phyloP scores from a whole-genome alignment of 2,888 invertebrate species.

The Linnaemya tessellans region DNA sequence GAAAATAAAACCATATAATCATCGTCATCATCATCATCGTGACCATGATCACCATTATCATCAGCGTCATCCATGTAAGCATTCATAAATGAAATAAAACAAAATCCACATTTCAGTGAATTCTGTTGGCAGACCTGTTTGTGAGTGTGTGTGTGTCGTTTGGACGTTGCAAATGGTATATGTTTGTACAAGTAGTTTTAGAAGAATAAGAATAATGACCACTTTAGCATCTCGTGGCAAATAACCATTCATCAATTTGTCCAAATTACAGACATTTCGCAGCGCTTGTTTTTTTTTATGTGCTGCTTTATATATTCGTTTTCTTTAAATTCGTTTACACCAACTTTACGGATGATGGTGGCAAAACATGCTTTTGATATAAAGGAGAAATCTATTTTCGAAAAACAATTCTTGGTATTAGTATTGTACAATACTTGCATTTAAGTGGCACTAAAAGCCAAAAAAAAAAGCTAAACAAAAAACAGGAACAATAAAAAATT shows the following conservation, averaged over 20 bases:
- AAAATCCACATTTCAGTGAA: slow-evolving; percentile 49
- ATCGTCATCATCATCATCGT: slow-evolving; percentile 41
- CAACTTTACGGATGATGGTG: slow-evolving; percentile 80
- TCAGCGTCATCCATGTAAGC: slow-evolving; percentile 54
- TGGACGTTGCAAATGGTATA: slow-evolving; percentile 2
- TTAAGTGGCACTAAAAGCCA: slow-evolving; percentile 56
- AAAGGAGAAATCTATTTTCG: slow-evolving; percentile 38
- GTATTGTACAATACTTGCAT: slow-evolving; percentile 50
- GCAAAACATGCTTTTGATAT: slow-evolving; percentile 58
- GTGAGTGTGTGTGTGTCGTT: slow-evolving; percentile 1
- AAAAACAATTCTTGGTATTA: slow-evolving; percentile 57
- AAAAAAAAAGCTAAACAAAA: background rate
- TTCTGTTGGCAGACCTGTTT: slow-evolving; percentile 38
- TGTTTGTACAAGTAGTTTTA: slow-evolving; percentile 9
- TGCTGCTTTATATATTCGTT: slow-evolving; percentile 51
- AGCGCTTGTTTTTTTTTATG: slow-evolving; percentile 76
- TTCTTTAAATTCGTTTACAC: slow-evolving; percentile 82
- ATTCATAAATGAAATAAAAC: slow-evolving; percentile 68
- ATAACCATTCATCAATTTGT: slow-evolving; percentile 83
- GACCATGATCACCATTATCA: slow-evolving; percentile 38
- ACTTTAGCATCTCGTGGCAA: slow-evolving; percentile 83
- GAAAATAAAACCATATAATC: slow-evolving; percentile 52
- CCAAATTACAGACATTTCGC: slow-evolving; percentile 83
- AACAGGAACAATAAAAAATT: background rate
- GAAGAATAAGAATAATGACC: slow-evolving; percentile 81